Base-by-base conservation (phyloP, 30 jellyfish, hydroid and myxozoan species). In the Mastigias papua region DNA sequence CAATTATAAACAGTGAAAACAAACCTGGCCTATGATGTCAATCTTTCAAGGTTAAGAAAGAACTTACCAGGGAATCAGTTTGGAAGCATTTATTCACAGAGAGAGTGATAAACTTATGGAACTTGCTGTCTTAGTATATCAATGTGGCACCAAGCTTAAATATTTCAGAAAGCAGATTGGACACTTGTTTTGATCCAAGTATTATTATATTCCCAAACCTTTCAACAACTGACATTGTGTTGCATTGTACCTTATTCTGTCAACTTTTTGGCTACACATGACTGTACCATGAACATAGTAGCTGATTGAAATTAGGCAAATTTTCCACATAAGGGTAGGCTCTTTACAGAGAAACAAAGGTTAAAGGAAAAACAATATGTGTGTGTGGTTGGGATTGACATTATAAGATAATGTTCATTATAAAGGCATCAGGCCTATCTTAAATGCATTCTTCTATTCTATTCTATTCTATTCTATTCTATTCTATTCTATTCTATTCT, bases 51-150 rank as follows among this genome's bases (percentile, higher is more conserved):
- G n/a, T n/a, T n/a, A n/a, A n/a, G n/a, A n/a, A n/a, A n/a, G n/a
- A n/a, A n/a, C n/a, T n/a, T n/a, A n/a, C n/a, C n/a, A n/a, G n/a
- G n/a, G n/a, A n/a, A n/a, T n/a, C n/a, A n/a, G n/a, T n/a, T n/a
- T n/a, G n/a, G n/a, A n/a, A n/a, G n/a, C n/a, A n/a, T n/a, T n/a
- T n/a, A n/a, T n/a, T n/a, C n/a, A n/a, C n/a, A n/a, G 28, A n/a
- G 37, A 32, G 89, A 78, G 83, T 81, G 0, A 23, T 28, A 0
- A 50, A 32, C 25, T 5, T 29, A 2, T 66, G 83, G 84, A 81
- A 81, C 66, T 62, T n/a, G 29, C 73, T 81, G 62, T 35, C 84
- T 26, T 26, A 42, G 16, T 84, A 81, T 20, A 60, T 66, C 7
- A 65, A 35, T 26, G 80, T 22, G 17, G 89, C 89, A 37, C 7